phyloP scores from a whole-genome alignment of 2,113 vertebrate species.

The Corydoras maculifer region DNA sequence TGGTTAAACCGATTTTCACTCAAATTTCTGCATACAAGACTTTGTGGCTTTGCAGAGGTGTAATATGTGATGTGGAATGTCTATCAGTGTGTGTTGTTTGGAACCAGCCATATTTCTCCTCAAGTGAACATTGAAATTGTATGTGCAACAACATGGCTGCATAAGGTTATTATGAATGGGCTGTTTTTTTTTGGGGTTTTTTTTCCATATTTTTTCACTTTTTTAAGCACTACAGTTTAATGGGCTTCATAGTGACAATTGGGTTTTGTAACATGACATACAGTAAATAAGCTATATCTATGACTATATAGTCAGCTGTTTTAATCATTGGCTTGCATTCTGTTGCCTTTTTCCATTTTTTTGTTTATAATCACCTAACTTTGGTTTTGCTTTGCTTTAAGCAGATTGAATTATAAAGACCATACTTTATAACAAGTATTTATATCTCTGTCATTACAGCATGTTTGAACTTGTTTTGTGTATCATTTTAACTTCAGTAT shows the following conservation, averaged over 20 bases:
- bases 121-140: background rate
- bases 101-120: background rate
- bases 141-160: background rate
- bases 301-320: background rate
- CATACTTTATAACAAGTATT: conserved; percentile 26
- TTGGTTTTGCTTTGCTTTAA: conserved; percentile 9
- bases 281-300: too few relatives aligned
- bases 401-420: conserved; percentile 6
- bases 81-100: background rate
- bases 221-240: background rate
- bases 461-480: conserved; percentile 37
- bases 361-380: background rate
- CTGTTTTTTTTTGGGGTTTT: too few relatives aligned
- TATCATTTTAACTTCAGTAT: conserved; percentile 37
- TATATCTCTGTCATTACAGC: conserved; percentile 31
- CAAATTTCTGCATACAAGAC: background rate
- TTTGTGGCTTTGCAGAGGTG: background rate
- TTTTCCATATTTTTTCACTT: background rate
- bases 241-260: background rate
- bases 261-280: background rate
- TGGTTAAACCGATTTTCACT: background rate
- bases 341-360: conserved; percentile 1
- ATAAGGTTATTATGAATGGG: background rate
- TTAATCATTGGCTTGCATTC: conserved; percentile 10
- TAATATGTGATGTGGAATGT: background rate